phyloP scores from a whole-genome alignment of 2,888 invertebrate genomes.

The Hecatera dysodea region DNA sequence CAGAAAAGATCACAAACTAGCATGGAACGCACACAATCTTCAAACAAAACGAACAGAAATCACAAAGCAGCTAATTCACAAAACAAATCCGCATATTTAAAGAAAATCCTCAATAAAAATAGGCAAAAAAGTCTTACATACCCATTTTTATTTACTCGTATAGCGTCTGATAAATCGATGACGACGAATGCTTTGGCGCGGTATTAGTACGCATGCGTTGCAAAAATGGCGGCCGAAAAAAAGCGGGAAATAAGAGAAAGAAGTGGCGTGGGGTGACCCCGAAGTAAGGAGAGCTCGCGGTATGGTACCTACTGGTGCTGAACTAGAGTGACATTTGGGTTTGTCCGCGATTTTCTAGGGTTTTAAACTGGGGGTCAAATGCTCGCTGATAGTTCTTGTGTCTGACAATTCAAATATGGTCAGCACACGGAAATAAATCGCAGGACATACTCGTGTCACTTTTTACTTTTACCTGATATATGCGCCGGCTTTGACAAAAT shows the following conservation, averaged over 20 bases:
- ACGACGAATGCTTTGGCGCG: constrained; percentile 70
- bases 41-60: constrained; percentile 32
- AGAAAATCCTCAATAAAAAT: constrained; percentile 73
- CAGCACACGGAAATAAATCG: background rate
- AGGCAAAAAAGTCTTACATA: constrained; percentile 70
- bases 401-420: background rate
- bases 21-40: constrained; percentile 1
- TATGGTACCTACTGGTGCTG: constrained; percentile 65
- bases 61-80: constrained; percentile 39
- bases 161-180: constrained; percentile 86
- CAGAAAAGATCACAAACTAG: background rate
- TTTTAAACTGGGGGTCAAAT: background rate
- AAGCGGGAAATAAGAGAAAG: constrained; percentile 89
- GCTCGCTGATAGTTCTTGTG: background rate
- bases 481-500: too few relatives aligned
- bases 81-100: constrained; percentile 52
- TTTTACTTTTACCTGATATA: too few relatives aligned
- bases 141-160: constrained; percentile 81
- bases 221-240: constrained; percentile 89
- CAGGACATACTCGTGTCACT: background rate
- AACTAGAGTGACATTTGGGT: constrained; percentile 56
- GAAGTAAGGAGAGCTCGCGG: constrained; percentile 78
- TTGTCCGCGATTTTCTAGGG: constrained; percentile 39
- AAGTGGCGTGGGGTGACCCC: constrained; percentile 79
- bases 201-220: constrained; percentile 83